phyloP scores from a whole-genome alignment of 2,888 invertebrate genomes.

The Sclerodermus sp. region DNA sequence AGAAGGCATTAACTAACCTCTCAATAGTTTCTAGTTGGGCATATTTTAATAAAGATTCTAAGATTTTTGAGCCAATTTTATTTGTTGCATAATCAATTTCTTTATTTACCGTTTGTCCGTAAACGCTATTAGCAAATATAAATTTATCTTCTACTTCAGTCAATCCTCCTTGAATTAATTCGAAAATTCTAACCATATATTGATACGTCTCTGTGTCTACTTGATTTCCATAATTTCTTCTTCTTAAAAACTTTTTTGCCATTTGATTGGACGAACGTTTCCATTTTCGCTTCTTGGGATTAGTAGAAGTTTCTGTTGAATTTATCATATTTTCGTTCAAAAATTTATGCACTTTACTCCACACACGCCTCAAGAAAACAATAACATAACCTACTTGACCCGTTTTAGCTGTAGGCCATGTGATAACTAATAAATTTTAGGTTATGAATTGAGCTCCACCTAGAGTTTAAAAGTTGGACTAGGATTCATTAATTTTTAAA shows the following conservation, averaged over 20 bases:
- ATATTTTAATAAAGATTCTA: conserved; percentile 75
- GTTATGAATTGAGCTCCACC: no score
- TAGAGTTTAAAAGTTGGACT: no score
- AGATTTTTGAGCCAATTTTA: conserved; percentile 76
- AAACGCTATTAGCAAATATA: conserved; percentile 74
- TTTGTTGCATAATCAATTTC: conserved; percentile 77
- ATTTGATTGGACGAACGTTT: conserved; percentile 70
- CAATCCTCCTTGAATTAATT: conserved; percentile 69
- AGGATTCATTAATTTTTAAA: no score
- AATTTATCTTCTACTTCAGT: conserved; percentile 73
- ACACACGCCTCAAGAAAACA: no score
- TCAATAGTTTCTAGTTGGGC: conserved; percentile 67
- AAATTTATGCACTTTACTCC: no score
- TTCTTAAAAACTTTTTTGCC: conserved; percentile 76
- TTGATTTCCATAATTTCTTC: conserved; percentile 70
- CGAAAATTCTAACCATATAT: conserved; percentile 76
- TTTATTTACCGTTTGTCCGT: conserved; percentile 70
- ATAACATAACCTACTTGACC: no score
- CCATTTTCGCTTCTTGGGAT: conserved; percentile 63
- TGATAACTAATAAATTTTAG: no score
- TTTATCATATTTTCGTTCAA: no score
- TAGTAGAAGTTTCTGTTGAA: neutral
- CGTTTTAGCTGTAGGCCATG: no score
- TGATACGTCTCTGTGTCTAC: conserved; percentile 74
- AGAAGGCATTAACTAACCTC: conserved; percentile 66